Base-by-base conservation (phyloP, 2,888 invertebrate genomes). In the Drosophila flavopinicola region DNA sequence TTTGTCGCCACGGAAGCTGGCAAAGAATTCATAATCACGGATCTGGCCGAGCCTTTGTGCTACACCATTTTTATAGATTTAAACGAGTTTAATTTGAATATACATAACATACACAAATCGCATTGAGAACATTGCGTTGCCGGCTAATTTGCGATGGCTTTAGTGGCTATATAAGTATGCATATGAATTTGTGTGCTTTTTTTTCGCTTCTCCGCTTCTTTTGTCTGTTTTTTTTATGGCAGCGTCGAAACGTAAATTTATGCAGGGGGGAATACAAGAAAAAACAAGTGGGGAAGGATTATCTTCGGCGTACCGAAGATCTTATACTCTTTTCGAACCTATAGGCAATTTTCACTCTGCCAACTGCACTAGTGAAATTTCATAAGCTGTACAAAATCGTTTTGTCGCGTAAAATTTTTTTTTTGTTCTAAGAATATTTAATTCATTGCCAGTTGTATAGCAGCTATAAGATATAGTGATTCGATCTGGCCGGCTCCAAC, bases 51-150 rank as follows among this genome's bases (percentile, higher is more conserved):
- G 68, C 80, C 78, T 86, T 80, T 86, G 80, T 82, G 85, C 66
- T 77, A 70, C 60, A 84, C 75, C 48, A 70, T 54, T 84, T 80
- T 82, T 80, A 82, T 82, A 86, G 80, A 86, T 86, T 82, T 86
- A 84, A 85, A 82, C 80, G 82, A 82, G 80, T 82, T 86, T 82
- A 84, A 80, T 82, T 82, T 82, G 85, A 82, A 82, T 82, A 82
- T 77, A 80, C 80, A 82, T 80, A n/a, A n/a, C n/a, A n/a, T n/a
- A n/a, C n/a, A 82, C 67, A 77, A 77, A 71, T 80, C 85, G 80
- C 71, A 82, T 76, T 61, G 67, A 76, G 83, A 82, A 82, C 85
- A 85, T 60, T 75, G 79, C 69, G 54, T 45, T 66, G 66, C 78
- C 78, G 64, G 75, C 79, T 78, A 79, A 79, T 83, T 79, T 85